Base-by-base conservation (phyloP, 2,888 invertebrate genomes). In the Thumatha senex region DNA sequence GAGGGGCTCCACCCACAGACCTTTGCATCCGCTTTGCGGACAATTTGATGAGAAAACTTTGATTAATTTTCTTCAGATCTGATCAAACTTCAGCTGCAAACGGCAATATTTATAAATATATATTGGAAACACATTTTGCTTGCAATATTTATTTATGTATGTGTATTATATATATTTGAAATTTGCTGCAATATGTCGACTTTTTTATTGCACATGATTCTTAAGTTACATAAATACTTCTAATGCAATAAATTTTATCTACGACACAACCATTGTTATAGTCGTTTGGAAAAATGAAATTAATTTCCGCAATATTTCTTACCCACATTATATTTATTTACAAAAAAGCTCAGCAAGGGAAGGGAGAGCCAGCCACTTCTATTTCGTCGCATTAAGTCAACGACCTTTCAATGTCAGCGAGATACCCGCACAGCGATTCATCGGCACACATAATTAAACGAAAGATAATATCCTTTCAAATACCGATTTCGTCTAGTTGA, bases 1-100 rank as follows among this genome's bases (percentile, higher is more conserved):
- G 76, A 71, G 78, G 76, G 72, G 77, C 78, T 83, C 82, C 88
- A 84, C 90, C 90, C 89, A 89, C 89, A 80, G 78, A 81, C 84
- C 89, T 86, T 84, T 77, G 87, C 82, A 89, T 90, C 90, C 89
- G 90, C 83, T 80, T 89, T 78, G 82, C 79, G 78, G 81, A 78
- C 77, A 74, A 78, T 77, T 75, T 68, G 78, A 80, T 80, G 76
- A 81, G 75, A 76, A 43, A 72, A 75, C 76, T 75, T 72, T 80
- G 79, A 84, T 83, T 82, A 78, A 67, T 61, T 59, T 64, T 58
- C 62, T 65, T 58, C 63, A 65, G 57, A 65, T 68, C 57, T 60
- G 60, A 70, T 62, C 58, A 54, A 35, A 64, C 56, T 52, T 31
- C 31, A n/a, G n/a, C n/a, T n/a, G n/a, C n/a, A n/a, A n/a, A n/a